Base-by-base conservation (phyloP, 2,113 vertebrate genomes). In the Carassius carassius region DNA sequence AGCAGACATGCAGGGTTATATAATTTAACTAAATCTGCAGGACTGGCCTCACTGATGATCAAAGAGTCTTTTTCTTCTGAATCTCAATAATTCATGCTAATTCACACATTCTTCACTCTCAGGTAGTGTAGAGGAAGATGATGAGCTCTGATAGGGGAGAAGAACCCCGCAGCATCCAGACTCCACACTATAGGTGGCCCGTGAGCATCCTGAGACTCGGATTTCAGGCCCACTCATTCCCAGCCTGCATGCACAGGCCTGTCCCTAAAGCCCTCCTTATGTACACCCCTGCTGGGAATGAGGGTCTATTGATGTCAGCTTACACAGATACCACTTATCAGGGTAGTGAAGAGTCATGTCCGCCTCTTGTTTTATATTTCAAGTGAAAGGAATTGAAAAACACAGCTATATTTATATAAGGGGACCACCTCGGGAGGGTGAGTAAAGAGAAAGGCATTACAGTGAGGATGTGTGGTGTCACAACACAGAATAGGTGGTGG, bases 301-400 rank as follows among this genome's bases (percentile, higher is more conserved):
- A 82, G 86, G 86, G 86, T 82, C 77, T 87, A 82, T 85, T 85
- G 83, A 87, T 82, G 78, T 56, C 51, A 72, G 49, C 80, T 81
- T 81, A 81, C 78, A 49, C 41, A 81, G 78, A 79, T 56, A 78
- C 19, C 63, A 81, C 82, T 84, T 69, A 54, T 84, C 72, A 81
- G 73, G 82, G 67, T 81, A 78, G 82, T 67, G 51, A 84, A 75
- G 51, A 81, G 83, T 75, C 72, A 81, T 82, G 49, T 85, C 80
- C 49, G 67, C 80, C 49, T 72, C 65, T 69, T 81, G 81, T 81
- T 87, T 81, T 83, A 69, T 80, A 63, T 81, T 60, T 81, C 78
- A 81, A 81, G 80, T n/a, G 49, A 72, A 82, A 72, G 80, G 80
- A 58, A 23, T 72, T 72, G 65, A 70, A 56, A 82, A 81, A 32